phyloP scores from a whole-genome alignment of 2,888 invertebrate genomes.

The Pristionchus mayeri region DNA sequence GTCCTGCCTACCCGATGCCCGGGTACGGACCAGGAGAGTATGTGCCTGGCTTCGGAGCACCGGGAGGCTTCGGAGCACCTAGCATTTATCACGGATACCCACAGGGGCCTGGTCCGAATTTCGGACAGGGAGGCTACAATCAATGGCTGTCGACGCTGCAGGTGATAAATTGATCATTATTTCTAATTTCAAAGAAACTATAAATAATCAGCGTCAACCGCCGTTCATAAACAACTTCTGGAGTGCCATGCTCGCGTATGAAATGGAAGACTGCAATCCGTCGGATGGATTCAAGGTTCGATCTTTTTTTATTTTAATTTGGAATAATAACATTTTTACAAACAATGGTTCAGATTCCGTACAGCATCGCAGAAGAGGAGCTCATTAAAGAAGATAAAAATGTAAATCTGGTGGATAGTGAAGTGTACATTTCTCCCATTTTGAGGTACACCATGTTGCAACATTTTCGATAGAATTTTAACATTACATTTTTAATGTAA shows the following conservation, averaged over 20 bases:
- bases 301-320: too few species aligned
- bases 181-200: neutral
- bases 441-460: too few species aligned
- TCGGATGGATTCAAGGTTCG: neutral
- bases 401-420: neutral
- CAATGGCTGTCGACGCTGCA: neutral
- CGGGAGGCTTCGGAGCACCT: too few species aligned
- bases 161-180: neutral
- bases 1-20: too few species aligned
- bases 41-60: too few species aligned
- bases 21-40: too few species aligned
- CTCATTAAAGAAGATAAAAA: slow-evolving; percentile 10
- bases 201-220: neutral
- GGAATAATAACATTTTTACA: too few species aligned
- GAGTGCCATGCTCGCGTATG: neutral
- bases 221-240: slow-evolving; percentile 7
- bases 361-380: slow-evolving; percentile 11
- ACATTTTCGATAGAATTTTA: too few species aligned
- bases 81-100: too few species aligned
- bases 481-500: neutral
- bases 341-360: neutral
- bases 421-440: neutral
- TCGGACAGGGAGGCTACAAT: neutral
- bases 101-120: too few species aligned
- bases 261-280: neutral